Evolutionary conservation across 30 jellyfish, hydroid and myxozoan genomes (phyloP), one percentile per base, ranked within the genome.

Genomic region (Sanderia malayensis): DNA sequence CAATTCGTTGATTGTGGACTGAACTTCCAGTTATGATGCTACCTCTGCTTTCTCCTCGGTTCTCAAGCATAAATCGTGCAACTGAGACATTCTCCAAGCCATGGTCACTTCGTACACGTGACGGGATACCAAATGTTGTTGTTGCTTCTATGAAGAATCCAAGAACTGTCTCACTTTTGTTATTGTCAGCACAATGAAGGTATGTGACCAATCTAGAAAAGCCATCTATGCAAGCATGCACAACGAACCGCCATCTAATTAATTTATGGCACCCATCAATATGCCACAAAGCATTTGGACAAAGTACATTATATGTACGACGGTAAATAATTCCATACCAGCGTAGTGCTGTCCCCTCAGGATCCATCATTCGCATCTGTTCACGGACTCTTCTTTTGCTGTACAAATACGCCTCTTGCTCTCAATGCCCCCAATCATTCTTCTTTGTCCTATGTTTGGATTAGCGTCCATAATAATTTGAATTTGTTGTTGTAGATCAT

Each of bases 271-370:
- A n/a, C n/a, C 74, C 74, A 30, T 31, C 49, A 1, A 62, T 62
- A 22, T 62, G 74, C 74, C 74, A 62, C 64, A 62, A 58, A 17
- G 68, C 49, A 62, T 62, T 62, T 13, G 74, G 74, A 62, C 57
- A n/a, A n/a, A n/a, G n/a, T n/a, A n/a, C n/a, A n/a, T n/a, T n/a
- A n/a, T n/a, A n/a, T n/a, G n/a, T n/a, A n/a, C n/a, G n/a, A n/a
- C n/a, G n/a, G n/a, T n/a, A n/a, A n/a, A n/a, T n/a, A n/a, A n/a
- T n/a, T n/a, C n/a, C n/a, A n/a, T n/a, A n/a, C n/a, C n/a, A n/a
- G n/a, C n/a, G n/a, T n/a, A n/a, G n/a, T n/a, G n/a, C n/a, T n/a
- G n/a, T n/a, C n/a, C n/a, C n/a, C n/a, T n/a, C n/a, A n/a, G n/a
- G n/a, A n/a, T n/a, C n/a, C n/a, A n/a, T n/a, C n/a, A n/a, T n/a